These are phyloP conservation scores for Marisa cornuarietis DNA, from an alignment of 1,140 invertebrate species.

Conservation along the genomic window DNA sequence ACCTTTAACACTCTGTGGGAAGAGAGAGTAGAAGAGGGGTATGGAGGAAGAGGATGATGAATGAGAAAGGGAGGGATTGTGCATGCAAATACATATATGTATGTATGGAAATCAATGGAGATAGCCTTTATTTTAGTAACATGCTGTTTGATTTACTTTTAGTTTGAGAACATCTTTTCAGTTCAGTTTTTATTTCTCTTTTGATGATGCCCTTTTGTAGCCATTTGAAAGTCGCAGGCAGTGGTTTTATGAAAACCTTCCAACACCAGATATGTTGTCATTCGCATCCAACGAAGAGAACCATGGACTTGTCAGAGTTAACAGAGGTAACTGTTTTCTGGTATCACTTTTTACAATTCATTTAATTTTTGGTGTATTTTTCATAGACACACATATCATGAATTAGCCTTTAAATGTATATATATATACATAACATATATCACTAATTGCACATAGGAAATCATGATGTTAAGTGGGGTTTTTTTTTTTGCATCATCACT, in stretches of 20 bases:
- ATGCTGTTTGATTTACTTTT: neutral
- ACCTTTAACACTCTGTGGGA: no score
- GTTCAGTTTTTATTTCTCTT: conserved; percentile 1
- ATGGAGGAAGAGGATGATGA: no score
- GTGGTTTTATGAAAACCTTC: conserved; percentile 60
- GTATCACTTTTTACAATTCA: no score
- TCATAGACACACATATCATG: neutral
- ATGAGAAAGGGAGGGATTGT: neutral
- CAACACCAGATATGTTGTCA: conserved; percentile 19
- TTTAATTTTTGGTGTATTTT: neutral
- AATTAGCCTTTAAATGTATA: neutral
- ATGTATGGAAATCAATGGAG: neutral
- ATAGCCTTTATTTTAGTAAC: neutral
- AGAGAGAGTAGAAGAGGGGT: no score
- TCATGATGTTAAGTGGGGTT: neutral
- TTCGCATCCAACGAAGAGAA: conserved; percentile 23
- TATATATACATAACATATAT: neutral
- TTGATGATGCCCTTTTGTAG: conserved; percentile 34
- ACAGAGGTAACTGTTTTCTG: conserved; percentile 10
- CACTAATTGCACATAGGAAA: no score
- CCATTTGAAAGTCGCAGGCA: conserved; percentile 51
- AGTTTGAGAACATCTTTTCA: no score
- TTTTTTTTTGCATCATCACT: no score
- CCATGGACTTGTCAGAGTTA: conserved; percentile 14
- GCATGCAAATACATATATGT: neutral